phyloP scores from a whole-genome alignment of 2,888 invertebrate species.

The Pandemis cinnamomeana region DNA sequence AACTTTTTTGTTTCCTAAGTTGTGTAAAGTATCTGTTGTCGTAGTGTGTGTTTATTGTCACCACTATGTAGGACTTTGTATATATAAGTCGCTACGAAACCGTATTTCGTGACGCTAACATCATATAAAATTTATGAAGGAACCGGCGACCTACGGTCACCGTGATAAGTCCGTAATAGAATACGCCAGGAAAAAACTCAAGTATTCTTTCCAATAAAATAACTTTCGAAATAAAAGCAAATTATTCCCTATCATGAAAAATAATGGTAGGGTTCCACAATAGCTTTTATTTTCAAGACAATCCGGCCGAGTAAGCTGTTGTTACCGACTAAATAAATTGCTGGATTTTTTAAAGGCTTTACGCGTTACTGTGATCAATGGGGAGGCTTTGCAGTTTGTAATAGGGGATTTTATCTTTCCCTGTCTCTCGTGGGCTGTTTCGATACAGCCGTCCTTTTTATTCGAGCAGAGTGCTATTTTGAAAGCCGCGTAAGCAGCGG shows the following conservation, averaged over 20 bases:
- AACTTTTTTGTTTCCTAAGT: not conserved
- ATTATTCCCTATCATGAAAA: conserved; percentile 40
- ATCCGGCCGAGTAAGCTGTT: conserved; percentile 62
- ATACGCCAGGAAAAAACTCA: conserved; percentile 8
- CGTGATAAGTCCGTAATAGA: conserved; percentile 13
- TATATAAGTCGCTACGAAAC: not conserved
- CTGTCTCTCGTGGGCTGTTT: conserved; percentile 50
- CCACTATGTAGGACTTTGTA: not conserved
- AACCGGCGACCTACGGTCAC: conserved; percentile 3
- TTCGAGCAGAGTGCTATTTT: conserved; percentile 59
- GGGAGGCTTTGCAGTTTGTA: conserved; percentile 75
- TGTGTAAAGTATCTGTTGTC: not conserved
- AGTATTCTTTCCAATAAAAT: conserved; percentile 4
- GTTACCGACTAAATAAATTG: conserved; percentile 78
- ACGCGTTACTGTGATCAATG: conserved; percentile 80
- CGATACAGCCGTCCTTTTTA: conserved; percentile 55
- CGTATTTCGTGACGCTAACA: not conserved
- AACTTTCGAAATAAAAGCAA: conserved; percentile 37
- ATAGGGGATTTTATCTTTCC: conserved; percentile 67
- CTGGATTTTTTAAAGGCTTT: conserved; percentile 80
- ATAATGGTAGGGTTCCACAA: conserved; percentile 32
- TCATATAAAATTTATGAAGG: conserved; percentile 25
- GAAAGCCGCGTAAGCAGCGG: conserved; percentile 60
- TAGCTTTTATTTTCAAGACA: conserved; percentile 47
- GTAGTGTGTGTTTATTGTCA: not conserved